These are phyloP conservation scores for Calephelis nemesis DNA, from an alignment of 1,140 invertebrate species.

Conservation along the genomic window DNA sequence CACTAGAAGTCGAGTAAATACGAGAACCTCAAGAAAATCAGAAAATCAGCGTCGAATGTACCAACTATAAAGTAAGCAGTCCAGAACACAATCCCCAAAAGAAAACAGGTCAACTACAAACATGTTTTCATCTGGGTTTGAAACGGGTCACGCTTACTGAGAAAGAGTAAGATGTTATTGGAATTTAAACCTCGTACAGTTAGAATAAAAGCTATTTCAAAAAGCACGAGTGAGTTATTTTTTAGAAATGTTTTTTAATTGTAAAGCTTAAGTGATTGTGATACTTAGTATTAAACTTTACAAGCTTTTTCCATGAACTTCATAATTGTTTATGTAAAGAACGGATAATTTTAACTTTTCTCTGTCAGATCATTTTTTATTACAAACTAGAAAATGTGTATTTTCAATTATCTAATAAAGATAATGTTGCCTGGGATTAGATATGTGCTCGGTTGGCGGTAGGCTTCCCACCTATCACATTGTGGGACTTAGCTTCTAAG, in stretches of 20 bases:
- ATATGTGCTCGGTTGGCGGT: too few relatives aligned
- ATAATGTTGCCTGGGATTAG: too few relatives aligned
- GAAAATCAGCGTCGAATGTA: slow-evolving; percentile 14
- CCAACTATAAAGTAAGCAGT: slow-evolving; percentile 6
- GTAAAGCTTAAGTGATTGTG: slow-evolving; percentile 1
- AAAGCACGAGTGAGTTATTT: neutral
- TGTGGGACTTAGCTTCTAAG: too few relatives aligned
- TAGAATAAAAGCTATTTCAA: neutral
- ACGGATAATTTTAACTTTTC: too few relatives aligned
- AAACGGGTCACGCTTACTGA: slow-evolving; percentile 6
- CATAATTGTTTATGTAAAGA: too few relatives aligned
- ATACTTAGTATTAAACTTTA: neutral
- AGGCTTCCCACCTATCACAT: too few relatives aligned
- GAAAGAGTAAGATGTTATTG: neutral
- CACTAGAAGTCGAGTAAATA: too few relatives aligned
- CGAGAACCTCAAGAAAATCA: too few relatives aligned
- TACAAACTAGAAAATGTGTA: too few relatives aligned
- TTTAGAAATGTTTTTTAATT: slow-evolving; percentile 1
- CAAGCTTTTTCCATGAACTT: too few relatives aligned
- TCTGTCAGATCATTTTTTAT: too few relatives aligned
- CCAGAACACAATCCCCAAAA: slow-evolving; percentile 16
- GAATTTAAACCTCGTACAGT: neutral
- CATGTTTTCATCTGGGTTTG: slow-evolving; percentile 17
- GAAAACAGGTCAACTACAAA: slow-evolving; percentile 18
- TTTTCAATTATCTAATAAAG: too few relatives aligned